Evolutionary conservation across 2,113 vertebrate genomes (phyloP).

Genomic region (Reinhardtius hippoglossoides): DNA sequence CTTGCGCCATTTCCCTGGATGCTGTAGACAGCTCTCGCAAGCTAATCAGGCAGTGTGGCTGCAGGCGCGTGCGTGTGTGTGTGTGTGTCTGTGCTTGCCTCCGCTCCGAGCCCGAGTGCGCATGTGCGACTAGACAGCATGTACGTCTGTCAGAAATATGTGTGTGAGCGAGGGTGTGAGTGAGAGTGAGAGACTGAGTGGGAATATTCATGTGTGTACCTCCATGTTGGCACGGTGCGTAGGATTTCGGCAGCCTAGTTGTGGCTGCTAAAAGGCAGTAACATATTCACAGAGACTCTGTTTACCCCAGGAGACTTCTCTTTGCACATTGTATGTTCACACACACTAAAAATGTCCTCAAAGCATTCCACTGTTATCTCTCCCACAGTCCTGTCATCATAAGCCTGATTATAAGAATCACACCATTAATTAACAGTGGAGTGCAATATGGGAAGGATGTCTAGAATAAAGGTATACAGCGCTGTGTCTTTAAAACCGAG

Average conservation of each 20-base stretch:
- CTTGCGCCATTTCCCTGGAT: conserved; percentile 81
- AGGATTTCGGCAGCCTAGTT: conserved; percentile 51
- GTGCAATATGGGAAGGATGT: conserved; percentile 16
- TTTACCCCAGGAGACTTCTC: conserved; percentile 40
- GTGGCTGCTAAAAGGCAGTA: conserved; percentile 26
- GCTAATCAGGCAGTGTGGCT: conserved; percentile 84
- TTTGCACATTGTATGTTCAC: conserved; percentile 13
- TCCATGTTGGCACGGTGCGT: conserved; percentile 55
- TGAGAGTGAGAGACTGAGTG: conserved; percentile 72
- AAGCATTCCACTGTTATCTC: conserved; percentile 3
- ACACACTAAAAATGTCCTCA: conserved; percentile 11
- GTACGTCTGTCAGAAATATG: conserved; percentile 77
- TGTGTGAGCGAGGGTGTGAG: conserved; percentile 72
- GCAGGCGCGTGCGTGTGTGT: conserved; percentile 72
- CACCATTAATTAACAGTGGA: not conserved
- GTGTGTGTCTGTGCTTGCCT: conserved; percentile 57
- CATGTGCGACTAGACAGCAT: conserved; percentile 80
- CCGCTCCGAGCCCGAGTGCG: conserved; percentile 64
- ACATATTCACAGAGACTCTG: conserved; percentile 39
- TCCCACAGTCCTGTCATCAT: not conserved
- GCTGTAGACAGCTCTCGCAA: conserved; percentile 83
- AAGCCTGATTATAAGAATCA: not conserved
- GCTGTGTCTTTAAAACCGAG: conserved; percentile 79
- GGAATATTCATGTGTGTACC: conserved; percentile 68
- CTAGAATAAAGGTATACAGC: conserved; percentile 25